These are phyloP conservation scores for Platalea minor DNA, from an alignment of 2,797 vertebrate species.

Conservation along the genomic window DNA sequence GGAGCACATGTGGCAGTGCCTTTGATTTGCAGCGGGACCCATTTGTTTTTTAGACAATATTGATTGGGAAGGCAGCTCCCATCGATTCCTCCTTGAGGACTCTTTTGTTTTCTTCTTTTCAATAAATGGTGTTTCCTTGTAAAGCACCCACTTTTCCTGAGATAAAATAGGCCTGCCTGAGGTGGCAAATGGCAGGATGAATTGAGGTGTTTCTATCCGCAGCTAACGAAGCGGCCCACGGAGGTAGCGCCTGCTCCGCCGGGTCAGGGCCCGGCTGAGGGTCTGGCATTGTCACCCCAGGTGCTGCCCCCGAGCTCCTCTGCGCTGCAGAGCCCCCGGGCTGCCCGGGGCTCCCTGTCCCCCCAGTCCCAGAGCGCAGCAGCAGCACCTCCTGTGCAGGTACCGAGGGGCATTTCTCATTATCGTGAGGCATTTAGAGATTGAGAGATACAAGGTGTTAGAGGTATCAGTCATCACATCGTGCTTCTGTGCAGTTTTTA, in stretches of 20 bases:
- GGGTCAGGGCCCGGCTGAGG: background rate
- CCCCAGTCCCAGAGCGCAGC: background rate
- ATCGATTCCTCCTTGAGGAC: background rate
- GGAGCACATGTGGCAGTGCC: background rate
- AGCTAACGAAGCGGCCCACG: rapidly evolving
- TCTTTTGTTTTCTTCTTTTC: background rate
- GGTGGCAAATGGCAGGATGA: background rate
- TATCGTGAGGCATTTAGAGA: background rate
- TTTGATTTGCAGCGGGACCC: background rate
- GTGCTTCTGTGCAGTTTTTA: background rate
- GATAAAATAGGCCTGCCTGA: background rate
- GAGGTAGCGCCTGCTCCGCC: rapidly evolving
- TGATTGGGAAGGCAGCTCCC: background rate
- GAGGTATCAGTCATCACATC: rapidly evolving
- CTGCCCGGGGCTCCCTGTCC: background rate
- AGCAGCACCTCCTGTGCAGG: background rate
- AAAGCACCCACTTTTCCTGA: background rate
- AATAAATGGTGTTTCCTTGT: background rate
- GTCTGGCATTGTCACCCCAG: rapidly evolving
- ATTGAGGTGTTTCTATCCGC: background rate
- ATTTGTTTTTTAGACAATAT: background rate
- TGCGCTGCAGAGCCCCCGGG: background rate
- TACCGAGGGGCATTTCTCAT: background rate
- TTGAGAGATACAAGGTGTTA: background rate
- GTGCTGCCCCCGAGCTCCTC: background rate